A percentile compares a stretch with the other conserved stretches of the same genome.
Conservation (phyloP, 2,888 invertebrate genomes). For the Myopa testacea region DNA sequence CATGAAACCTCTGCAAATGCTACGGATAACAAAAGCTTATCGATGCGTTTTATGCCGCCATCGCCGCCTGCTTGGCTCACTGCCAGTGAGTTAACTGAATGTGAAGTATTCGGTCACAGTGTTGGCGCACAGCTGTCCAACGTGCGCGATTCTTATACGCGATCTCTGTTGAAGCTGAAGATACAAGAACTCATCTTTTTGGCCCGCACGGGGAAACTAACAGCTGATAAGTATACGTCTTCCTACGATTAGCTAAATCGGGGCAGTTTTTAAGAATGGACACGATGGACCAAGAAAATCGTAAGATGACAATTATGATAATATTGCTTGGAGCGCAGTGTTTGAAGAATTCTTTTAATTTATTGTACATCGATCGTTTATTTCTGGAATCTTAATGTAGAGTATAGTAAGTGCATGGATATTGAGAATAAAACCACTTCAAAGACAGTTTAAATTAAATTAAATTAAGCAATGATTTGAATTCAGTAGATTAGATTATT, state of each 20-base stretch:
- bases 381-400: too few relatives aligned
- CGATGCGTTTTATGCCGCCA: background rate
- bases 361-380: conserved; percentile 2
- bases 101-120: conserved; percentile 44
- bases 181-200: conserved; percentile 43
- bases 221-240: conserved; percentile 16
- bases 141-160: conserved; percentile 33
- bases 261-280: background rate
- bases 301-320: background rate
- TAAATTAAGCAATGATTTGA: too few relatives aligned
- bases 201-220: conserved; percentile 38
- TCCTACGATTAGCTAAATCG: background rate
- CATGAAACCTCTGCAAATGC: background rate
- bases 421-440: too few relatives aligned
- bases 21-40: background rate
- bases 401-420: too few relatives aligned
- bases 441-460: too few relatives aligned
- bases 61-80: conserved; percentile 29
- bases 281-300: background rate
- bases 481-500: too few relatives aligned
- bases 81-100: conserved; percentile 40
- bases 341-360: conserved; percentile 13
- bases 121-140: conserved; percentile 44
- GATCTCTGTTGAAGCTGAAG: conserved; percentile 41
- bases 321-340: background rate